Base-by-base conservation (phyloP, 2,797 vertebrate genomes). In the Muscicapa striata region DNA sequence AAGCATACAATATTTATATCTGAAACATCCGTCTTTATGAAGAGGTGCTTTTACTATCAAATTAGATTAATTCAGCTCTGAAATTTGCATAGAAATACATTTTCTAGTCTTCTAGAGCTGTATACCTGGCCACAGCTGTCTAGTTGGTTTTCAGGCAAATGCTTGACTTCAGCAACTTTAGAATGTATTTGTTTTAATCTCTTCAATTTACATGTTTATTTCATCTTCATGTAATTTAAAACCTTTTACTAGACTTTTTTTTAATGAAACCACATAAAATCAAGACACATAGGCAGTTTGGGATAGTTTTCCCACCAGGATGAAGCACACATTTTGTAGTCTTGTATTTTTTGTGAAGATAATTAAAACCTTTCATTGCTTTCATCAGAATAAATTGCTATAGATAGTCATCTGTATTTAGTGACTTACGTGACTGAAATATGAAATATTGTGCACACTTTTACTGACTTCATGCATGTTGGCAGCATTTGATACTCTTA, bases 311-410 rank as follows among this genome's bases (percentile, higher is more conserved):
- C 34, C 55, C 32, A 80, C 36, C 58, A 84, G 66, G 21, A 54
- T 66, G 24, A 92, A 85, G 43, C 63, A 85, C 5, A 0, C 76
- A 68, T 85, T 87, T 87, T 24, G 32, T 6, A 55, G 75, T 30
- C 43, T 62, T 72, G 13, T 54, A 23, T 45, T 38, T 54, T 80
- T 84, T 64, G 32, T 46, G 57, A 36, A 91, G 74, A 76, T 91
- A 80, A 77, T 94, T 67, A 80, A 85, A 83, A 18, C 40, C 29
- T 84, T 88, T 51, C n/a, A n/a, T 86, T 90, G 46, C 62, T 86
- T 90, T 95, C 64, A 77, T 70, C 59, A 52, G 51, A 91, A 87
- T 82, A 87, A 92, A 83, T 70, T 84, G 38, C 38, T 78, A 6
- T 34, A 72, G 45, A 63, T 74, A 55, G 21, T 52, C 36, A 58